Base-by-base conservation (phyloP, 92 coral and sea anemone genomes). In the Porites rus region DNA sequence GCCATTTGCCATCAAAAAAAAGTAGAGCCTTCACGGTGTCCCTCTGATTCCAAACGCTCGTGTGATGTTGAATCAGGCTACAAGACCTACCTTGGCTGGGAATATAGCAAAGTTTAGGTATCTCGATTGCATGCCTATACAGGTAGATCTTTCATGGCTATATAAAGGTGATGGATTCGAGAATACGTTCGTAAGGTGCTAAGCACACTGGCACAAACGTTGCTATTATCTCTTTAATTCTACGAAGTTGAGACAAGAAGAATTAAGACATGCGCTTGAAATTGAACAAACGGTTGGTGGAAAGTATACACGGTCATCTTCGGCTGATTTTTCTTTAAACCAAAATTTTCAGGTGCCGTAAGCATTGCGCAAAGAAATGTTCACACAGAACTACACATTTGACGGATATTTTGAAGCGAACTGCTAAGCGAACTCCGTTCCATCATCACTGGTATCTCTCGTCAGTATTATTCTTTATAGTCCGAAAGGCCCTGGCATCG, bases 391-490 rank as follows among this genome's bases (percentile, higher is more conserved):
- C 21, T 60, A 62, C 72, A 63, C 75, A 60, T 90, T 93, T 72
- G 63, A 77, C 61, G 84, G 93, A 64, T 64, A 83, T 7, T 89
- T 91, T 19, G 80, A 91, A 59, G 94, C 78, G 92, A 88, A 75
- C 31, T 20, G n/a, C n/a, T n/a, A n/a, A n/a, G n/a, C n/a, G n/a
- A n/a, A n/a, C n/a, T n/a, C 8, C 74, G 88, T 28, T 84, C 94
- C 92, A 43, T 52, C 72, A 24, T 86, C 89, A 25, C 92, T 93
- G 54, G 46, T 86, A 74, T 67, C 91, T 67, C 54, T 90, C 61
- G 88, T 90, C 19, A 90, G 80, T 18, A 90, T 87, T 86, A 90
- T 93, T 73, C 80, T 90, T 51, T 73, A 93, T 87, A 93, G 92
- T 10, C 92, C 90, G n/a, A n/a, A n/a, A n/a, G n/a, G n/a, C n/a